A percentile compares a stretch with the other conserved stretches of the same genome.
Conservation (phyloP, 2,113 vertebrate genomes). For the Eurystomus gularis region DNA sequence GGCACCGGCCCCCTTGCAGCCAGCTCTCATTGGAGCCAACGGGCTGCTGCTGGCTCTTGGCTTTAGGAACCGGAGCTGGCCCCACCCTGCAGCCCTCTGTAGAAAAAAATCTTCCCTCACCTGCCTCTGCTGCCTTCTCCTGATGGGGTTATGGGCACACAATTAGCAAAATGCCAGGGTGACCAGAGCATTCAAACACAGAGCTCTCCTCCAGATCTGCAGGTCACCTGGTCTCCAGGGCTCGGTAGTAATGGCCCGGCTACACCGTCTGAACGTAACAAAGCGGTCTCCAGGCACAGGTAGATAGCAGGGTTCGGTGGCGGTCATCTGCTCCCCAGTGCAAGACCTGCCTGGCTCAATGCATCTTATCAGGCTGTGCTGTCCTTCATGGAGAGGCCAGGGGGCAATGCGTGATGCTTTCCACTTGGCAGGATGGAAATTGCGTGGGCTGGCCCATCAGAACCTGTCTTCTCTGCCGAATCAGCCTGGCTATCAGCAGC, state of each 20-base stretch:
- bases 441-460: not conserved
- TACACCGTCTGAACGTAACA: accelerated
- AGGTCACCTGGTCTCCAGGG: not conserved
- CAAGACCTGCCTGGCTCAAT: not conserved
- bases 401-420: not conserved
- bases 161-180: not conserved
- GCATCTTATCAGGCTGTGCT: not conserved
- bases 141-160: not conserved
- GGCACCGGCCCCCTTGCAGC: not conserved
- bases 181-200: not conserved
- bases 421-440: not conserved
- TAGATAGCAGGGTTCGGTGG: not conserved
- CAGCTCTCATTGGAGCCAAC: not conserved
- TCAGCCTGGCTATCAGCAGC: not conserved
- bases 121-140: not conserved
- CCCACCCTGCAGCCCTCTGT: not conserved
- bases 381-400: not conserved
- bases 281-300: not conserved
- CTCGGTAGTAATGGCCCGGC: accelerated
- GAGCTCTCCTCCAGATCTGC: not conserved
- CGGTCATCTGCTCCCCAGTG: not conserved
- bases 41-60: not conserved
- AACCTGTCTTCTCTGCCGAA: not conserved
- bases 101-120: not conserved
- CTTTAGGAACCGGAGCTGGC: not conserved